Evolutionary conservation across 2,888 invertebrate genomes (phyloP).

Genomic region (Ariolimax columbianus): DNA sequence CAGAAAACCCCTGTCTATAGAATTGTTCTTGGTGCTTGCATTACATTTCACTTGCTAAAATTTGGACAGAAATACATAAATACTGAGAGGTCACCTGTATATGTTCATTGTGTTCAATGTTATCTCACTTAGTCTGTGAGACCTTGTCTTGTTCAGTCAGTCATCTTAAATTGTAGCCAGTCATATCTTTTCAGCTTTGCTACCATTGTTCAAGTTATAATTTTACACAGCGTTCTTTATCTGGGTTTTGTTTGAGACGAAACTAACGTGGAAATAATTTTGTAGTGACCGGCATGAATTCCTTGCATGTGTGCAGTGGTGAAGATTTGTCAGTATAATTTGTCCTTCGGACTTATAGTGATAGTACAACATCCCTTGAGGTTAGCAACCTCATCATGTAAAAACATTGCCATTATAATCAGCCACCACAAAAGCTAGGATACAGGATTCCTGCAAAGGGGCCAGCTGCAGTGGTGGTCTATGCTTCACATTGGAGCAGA

Average conservation of each 20-base stretch:
- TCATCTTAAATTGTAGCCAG: neutral
- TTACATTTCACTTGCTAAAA: neutral
- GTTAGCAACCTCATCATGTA: too few species aligned
- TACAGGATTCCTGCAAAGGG: too few species aligned
- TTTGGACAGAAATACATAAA: neutral
- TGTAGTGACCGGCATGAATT: neutral
- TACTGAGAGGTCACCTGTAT: neutral
- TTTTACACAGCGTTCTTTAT: neutral
- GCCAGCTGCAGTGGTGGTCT: too few species aligned
- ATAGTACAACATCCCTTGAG: too few species aligned
- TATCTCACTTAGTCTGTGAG: neutral
- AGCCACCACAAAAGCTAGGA: too few species aligned
- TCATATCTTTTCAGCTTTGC: neutral
- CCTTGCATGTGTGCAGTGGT: neutral
- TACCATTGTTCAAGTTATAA: neutral
- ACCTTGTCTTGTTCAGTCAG: neutral
- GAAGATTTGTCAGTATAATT: neutral
- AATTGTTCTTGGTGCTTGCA: neutral
- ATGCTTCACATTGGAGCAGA: too few species aligned
- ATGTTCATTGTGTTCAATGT: neutral
- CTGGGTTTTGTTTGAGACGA: neutral
- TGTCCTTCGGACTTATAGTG: too few species aligned
- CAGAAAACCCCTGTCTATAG: neutral
- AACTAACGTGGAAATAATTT: neutral
- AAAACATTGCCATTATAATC: too few species aligned